phyloP scores from a whole-genome alignment of 2,797 vertebrate species.

The Cheirogaleus major region DNA sequence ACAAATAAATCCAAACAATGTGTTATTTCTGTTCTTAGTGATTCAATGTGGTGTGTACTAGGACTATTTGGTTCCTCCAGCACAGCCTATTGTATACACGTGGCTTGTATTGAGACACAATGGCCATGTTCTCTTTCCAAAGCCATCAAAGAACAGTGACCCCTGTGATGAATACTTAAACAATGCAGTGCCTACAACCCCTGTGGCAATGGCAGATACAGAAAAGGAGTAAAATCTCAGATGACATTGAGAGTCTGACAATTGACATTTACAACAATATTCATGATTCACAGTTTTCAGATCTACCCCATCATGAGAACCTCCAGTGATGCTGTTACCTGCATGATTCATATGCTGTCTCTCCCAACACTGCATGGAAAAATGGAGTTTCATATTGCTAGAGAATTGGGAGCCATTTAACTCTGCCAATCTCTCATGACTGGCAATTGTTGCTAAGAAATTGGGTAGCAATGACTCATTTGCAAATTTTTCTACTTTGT shows the following conservation, averaged over 20 bases:
- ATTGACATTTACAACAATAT: conserved; percentile 72
- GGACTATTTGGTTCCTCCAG: neutral
- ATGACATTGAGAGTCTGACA: conserved; percentile 57
- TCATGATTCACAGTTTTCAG: conserved; percentile 65
- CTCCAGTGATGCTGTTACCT: neutral
- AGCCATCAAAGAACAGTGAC: neutral
- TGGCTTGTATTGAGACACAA: neutral
- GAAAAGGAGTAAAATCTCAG: conserved; percentile 66
- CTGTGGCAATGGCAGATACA: conserved; percentile 58
- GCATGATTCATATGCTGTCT: neutral
- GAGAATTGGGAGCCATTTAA: neutral
- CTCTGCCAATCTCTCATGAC: neutral
- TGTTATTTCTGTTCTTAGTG: neutral
- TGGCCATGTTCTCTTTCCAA: neutral
- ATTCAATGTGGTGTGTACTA: neutral
- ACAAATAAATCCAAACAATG: neutral
- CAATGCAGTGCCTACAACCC: neutral
- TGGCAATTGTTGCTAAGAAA: neutral
- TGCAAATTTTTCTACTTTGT: neutral
- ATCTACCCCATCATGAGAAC: conserved; percentile 9
- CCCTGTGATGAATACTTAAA: neutral
- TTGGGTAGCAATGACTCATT: neutral
- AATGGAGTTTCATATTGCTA: neutral
- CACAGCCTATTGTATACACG: neutral
- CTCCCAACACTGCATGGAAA: neutral